These are phyloP conservation scores for Diabrotica balteata DNA, from an alignment of 2,888 invertebrate species.

Conservation along the genomic window DNA sequence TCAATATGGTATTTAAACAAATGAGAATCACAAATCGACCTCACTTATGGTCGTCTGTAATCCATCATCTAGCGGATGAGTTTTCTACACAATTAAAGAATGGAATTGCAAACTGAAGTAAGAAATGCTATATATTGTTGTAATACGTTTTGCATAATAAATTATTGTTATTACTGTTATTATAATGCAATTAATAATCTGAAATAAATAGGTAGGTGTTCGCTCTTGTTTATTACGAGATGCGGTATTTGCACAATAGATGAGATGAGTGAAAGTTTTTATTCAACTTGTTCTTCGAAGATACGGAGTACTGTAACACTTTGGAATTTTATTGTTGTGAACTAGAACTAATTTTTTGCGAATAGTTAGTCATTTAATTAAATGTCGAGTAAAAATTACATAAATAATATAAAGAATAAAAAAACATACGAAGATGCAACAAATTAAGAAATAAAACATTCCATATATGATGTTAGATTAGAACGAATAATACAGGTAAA, in stretches of 20 bases:
- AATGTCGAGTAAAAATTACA: no score
- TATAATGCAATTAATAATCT: conserved; percentile 24
- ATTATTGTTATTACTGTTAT: conserved; percentile 23
- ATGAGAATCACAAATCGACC: background rate
- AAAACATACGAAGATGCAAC: no score
- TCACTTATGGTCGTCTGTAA: background rate
- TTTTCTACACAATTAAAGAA: conserved; percentile 7
- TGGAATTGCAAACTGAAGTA: background rate
- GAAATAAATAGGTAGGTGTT: conserved; percentile 20
- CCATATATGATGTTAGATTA: no score
- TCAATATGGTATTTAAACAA: no score
- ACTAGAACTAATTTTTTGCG: background rate
- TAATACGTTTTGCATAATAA: conserved; percentile 17
- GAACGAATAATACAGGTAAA: no score
- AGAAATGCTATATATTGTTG: conserved; percentile 9
- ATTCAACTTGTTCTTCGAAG: background rate
- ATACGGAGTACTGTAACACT: background rate
- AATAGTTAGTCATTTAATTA: background rate
- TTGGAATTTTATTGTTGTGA: conserved; percentile 12
- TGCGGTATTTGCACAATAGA: conserved; percentile 8
- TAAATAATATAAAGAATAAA: no score
- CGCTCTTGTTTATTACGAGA: conserved; percentile 1
- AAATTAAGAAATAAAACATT: no score
- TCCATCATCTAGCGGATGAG: background rate
- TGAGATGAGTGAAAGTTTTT: conserved; percentile 14